phyloP scores from a whole-genome alignment of 2,113 vertebrate genomes.

The Dasyornis broadbenti region DNA sequence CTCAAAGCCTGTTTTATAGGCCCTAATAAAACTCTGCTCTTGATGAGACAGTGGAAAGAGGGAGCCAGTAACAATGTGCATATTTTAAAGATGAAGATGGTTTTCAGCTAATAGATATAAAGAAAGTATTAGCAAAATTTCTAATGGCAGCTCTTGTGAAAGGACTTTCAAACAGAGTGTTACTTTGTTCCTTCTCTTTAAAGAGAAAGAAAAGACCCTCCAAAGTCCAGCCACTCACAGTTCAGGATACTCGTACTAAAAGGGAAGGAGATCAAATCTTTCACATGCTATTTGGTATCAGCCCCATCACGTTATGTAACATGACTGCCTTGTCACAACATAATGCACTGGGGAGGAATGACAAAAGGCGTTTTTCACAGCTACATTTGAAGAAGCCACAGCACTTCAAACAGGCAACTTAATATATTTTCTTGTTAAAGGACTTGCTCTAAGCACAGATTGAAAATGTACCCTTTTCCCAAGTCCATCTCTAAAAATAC shows the following conservation, averaged over 20 bases:
- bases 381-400: constrained; percentile 6
- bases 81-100: background rate
- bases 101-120: background rate
- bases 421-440: constrained; percentile 2
- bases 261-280: constrained; percentile 17
- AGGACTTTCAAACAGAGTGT: background rate
- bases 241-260: background rate
- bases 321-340: constrained; percentile 43
- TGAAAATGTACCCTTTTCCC: background rate
- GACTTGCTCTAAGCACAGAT: background rate
- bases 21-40: background rate
- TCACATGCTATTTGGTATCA: constrained; percentile 40
- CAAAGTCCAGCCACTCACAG: background rate
- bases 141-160: background rate
- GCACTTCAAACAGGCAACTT: background rate
- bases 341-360: constrained; percentile 28
- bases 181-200: background rate
- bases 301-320: constrained; percentile 23
- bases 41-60: background rate
- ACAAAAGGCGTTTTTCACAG: constrained; percentile 49
- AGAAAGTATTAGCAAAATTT: background rate
- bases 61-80: background rate
- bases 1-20: background rate
- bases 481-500: background rate
- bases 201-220: background rate